A percentile compares a stretch with the other conserved stretches of the same genome.
phyloP scores from a whole-genome alignment of 1,140 invertebrate species.

The Lanistes nyassanus region DNA sequence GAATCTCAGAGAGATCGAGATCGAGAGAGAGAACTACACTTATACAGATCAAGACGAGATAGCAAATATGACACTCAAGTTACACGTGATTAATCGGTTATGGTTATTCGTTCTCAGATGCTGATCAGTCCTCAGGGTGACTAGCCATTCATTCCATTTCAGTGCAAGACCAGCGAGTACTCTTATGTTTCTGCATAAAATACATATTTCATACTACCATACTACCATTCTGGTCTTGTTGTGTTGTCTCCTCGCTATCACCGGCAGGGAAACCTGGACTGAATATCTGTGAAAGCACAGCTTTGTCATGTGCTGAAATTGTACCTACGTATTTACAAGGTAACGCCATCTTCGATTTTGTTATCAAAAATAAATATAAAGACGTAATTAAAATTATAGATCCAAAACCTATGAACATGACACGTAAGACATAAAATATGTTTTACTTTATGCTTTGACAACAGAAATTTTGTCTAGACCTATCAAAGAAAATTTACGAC shows the following conservation, averaged over 20 bases:
- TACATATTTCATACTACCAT: not conserved
- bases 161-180: too few relatives aligned
- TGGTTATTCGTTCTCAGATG: too few relatives aligned
- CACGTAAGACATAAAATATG: slow-evolving; percentile 76
- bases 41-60: not conserved
- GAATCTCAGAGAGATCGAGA: slow-evolving; percentile 10
- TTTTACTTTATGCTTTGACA: too few relatives aligned
- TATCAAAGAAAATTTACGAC: too few relatives aligned
- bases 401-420: slow-evolving; percentile 85
- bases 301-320: slow-evolving; percentile 53
- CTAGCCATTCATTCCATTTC: not conserved
- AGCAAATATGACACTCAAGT: too few relatives aligned
- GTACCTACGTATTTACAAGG: slow-evolving; percentile 71
- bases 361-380: slow-evolving; percentile 86
- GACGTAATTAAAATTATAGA: slow-evolving; percentile 79
- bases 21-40: slow-evolving; percentile 12
- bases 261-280: slow-evolving; percentile 54
- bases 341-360: slow-evolving; percentile 77
- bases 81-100: too few relatives aligned
- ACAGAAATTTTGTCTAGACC: not conserved
- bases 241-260: slow-evolving; percentile 30
- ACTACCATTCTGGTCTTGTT: not conserved
- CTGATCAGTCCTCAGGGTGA: not conserved
- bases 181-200: not conserved
- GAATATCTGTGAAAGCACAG: slow-evolving; percentile 54